phyloP scores from a whole-genome alignment of 2,797 vertebrate genomes.

The Craterocephalus amniculus region DNA sequence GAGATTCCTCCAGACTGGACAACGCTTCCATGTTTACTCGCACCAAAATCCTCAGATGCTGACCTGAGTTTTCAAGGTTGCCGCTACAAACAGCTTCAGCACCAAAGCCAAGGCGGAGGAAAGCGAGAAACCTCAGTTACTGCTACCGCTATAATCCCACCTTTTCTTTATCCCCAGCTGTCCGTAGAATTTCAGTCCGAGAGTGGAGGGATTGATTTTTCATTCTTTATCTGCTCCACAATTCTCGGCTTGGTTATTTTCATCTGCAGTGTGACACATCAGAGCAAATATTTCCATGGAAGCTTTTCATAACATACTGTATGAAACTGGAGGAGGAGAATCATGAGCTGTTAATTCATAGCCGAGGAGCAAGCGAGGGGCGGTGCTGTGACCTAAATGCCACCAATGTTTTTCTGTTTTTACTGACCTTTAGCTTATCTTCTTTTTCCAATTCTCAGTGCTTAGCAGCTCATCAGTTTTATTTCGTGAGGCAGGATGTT shows the following conservation, averaged over 20 bases:
- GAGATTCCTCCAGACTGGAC: constrained; percentile 42
- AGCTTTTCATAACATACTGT: constrained; percentile 37
- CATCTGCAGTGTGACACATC: constrained; percentile 39
- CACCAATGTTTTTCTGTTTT: constrained; percentile 50
- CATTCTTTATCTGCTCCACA: constrained; percentile 28
- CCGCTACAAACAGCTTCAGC: constrained; percentile 38
- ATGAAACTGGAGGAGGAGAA: constrained; percentile 54
- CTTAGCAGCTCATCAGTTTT: constrained; percentile 62
- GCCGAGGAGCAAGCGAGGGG: constrained; percentile 42
- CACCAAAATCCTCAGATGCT: constrained; percentile 47
- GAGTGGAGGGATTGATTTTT: constrained; percentile 20
- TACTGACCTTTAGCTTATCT: constrained; percentile 41
- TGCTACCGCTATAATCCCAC: constrained; percentile 16
- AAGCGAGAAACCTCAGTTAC: constrained; percentile 41
- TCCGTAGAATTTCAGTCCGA: constrained; percentile 18
- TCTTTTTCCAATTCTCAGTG: constrained; percentile 49
- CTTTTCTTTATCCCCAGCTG: constrained; percentile 27
- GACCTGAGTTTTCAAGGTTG: constrained; percentile 28
- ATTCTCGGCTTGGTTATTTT: constrained; percentile 41
- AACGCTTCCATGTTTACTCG: constrained; percentile 41
- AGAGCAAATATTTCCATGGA: constrained; percentile 52
- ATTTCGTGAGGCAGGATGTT: constrained; percentile 29
- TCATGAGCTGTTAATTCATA: constrained; percentile 55
- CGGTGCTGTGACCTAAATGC: constrained; percentile 68
- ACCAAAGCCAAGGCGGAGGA: constrained; percentile 29